phyloP scores from a whole-genome alignment of 2,888 invertebrate species.

The Silvanus unidentatus region DNA sequence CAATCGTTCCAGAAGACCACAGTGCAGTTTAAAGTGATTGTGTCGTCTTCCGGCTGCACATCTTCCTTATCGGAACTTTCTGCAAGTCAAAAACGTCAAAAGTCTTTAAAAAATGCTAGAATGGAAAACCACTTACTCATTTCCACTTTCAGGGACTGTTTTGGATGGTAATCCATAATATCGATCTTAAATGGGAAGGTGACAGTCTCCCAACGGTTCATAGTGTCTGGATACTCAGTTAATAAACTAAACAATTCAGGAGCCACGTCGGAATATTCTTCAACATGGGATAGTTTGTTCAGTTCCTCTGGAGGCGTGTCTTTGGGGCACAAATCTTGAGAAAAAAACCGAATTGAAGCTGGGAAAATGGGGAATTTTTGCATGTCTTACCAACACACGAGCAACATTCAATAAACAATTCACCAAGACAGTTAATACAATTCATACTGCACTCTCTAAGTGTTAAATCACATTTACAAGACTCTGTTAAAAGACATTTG shows the following conservation, averaged over 20 bases:
- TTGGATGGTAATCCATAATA: constrained; percentile 53
- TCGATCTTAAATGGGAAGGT: constrained; percentile 76
- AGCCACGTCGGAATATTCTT: constrained; percentile 75
- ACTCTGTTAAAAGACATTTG: constrained; percentile 92
- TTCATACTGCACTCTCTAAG: constrained; percentile 93
- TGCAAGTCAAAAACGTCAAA: constrained; percentile 31
- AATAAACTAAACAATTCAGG: constrained; percentile 80
- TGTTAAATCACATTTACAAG: constrained; percentile 81
- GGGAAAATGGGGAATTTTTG: too few species aligned
- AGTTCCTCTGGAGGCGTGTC: constrained; percentile 68
- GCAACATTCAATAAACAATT: constrained; percentile 89
- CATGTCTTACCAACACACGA: constrained; percentile 82
- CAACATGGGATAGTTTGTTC: constrained; percentile 80
- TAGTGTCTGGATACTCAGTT: constrained; percentile 70
- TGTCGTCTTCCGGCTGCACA: constrained; percentile 50
- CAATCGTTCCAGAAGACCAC: constrained; percentile 89
- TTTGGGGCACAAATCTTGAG: constrained; percentile 89
- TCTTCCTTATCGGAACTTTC: constrained; percentile 63
- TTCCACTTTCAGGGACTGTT: constrained; percentile 60
- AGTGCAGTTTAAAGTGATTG: constrained; percentile 76
- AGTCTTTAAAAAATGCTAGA: too few species aligned
- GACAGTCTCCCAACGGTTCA: constrained; percentile 75
- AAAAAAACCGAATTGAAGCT: too few species aligned
- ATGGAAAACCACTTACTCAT: constrained; percentile 56
- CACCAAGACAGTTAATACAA: constrained; percentile 83